phyloP scores from a whole-genome alignment of 2,797 vertebrate genomes.

The Manis crassicaudata region DNA sequence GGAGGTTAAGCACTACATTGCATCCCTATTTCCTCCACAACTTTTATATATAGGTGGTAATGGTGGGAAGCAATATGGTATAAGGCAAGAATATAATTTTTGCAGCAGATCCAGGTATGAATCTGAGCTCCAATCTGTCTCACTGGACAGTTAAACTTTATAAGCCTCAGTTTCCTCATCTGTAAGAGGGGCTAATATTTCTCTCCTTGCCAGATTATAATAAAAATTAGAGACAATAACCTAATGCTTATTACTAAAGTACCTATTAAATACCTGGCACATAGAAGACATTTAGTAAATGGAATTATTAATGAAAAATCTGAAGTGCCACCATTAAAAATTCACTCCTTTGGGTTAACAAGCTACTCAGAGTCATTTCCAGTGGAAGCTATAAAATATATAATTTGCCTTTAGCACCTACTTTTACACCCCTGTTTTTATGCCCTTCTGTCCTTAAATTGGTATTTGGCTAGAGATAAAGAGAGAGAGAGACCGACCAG shows the following conservation, averaged over 20 bases:
- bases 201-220: slow-evolving; percentile 2
- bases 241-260: slow-evolving; percentile 33
- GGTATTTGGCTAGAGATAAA: slow-evolving; percentile 36
- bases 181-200: neutral
- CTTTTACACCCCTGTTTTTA: slow-evolving; percentile 37
- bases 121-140: neutral
- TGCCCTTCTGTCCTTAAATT: slow-evolving; percentile 51
- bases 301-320: slow-evolving; percentile 62
- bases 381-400: slow-evolving; percentile 50
- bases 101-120: neutral
- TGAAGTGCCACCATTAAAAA: slow-evolving; percentile 60
- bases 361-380: slow-evolving; percentile 32
- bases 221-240: slow-evolving; percentile 46
- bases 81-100: neutral
- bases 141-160: neutral
- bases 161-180: slow-evolving; percentile 19
- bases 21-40: neutral
- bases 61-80: neutral
- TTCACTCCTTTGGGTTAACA: slow-evolving; percentile 60
- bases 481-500: neutral
- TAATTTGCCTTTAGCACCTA: slow-evolving; percentile 42
- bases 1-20: neutral
- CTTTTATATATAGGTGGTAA: neutral
- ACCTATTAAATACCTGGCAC: slow-evolving; percentile 42
- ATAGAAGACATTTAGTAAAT: slow-evolving; percentile 62